These are phyloP conservation scores for Morpho deidamia DNA, from an alignment of 2,888 invertebrate species.

Conservation along the genomic window DNA sequence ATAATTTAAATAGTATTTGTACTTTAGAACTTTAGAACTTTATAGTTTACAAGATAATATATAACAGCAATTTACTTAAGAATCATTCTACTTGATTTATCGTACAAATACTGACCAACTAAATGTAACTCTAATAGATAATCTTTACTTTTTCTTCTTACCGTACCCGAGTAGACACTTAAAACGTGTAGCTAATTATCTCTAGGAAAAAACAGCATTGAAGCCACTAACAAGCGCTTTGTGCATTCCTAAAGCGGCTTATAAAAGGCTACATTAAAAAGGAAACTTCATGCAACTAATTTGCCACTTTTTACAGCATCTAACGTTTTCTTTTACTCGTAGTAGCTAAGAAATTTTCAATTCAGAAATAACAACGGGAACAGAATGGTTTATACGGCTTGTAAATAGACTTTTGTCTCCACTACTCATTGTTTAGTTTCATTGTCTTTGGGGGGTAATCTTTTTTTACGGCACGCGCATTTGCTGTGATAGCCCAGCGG, in stretches of 20 bases:
- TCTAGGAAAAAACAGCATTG: background rate
- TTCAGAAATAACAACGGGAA: constrained; percentile 10
- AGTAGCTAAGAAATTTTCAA: constrained; percentile 10
- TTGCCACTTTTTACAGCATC: constrained; percentile 3
- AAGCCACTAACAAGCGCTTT: constrained; percentile 4
- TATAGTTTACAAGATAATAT: no score
- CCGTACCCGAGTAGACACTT: background rate
- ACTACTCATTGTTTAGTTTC: constrained; percentile 10
- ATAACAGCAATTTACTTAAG: no score
- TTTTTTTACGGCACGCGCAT: no score
- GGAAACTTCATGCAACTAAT: constrained; percentile 4
- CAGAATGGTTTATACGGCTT: constrained; percentile 3
- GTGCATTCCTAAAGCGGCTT: constrained; percentile 1
- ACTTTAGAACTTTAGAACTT: no score
- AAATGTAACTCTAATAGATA: no score
- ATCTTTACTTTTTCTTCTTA: background rate
- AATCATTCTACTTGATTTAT: no score
- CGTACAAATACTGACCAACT: no score
- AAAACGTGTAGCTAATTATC: constrained; percentile 5
- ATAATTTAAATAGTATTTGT: no score
- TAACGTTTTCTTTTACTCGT: constrained; percentile 8
- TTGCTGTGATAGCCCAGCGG: no score
- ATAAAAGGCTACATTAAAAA: constrained; percentile 2
- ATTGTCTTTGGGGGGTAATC: background rate
- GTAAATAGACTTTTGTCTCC: constrained; percentile 10